Conservation (phyloP, 2,797 vertebrate species). For the Melanogrammus aeglefinus region DNA sequence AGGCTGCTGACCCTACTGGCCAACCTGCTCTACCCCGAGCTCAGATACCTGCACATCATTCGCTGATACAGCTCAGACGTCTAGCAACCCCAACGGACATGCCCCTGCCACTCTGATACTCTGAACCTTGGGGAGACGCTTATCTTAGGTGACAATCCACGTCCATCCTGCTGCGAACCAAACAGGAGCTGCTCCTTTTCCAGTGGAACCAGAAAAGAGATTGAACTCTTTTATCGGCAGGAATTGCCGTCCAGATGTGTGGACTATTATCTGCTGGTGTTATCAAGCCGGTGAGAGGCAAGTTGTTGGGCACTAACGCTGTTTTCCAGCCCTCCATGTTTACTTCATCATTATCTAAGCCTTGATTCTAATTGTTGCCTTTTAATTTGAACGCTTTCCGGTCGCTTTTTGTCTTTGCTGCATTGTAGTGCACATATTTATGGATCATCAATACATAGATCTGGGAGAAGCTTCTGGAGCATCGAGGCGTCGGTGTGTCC, state of each 20-base stretch:
- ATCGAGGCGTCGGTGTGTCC: background rate
- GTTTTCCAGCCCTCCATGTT: constrained; percentile 28
- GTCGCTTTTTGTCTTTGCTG: constrained; percentile 28
- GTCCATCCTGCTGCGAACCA: constrained; percentile 7
- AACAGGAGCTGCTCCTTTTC: constrained; percentile 34
- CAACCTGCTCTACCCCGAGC: constrained; percentile 88
- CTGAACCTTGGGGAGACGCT: constrained; percentile 7
- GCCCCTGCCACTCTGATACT: background rate
- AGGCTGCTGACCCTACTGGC: constrained; percentile 85
- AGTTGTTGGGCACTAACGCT: background rate
- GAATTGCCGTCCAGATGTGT: background rate
- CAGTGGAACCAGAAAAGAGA: constrained; percentile 10
- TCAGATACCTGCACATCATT: constrained; percentile 90
- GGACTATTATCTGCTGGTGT: background rate
- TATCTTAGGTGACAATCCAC: constrained; percentile 16
- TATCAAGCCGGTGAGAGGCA: background rate
- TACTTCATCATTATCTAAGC: constrained; percentile 31
- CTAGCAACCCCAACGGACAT: background rate
- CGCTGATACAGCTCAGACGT: constrained; percentile 76
- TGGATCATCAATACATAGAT: constrained; percentile 33
- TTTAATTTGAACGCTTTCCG: constrained; percentile 26
- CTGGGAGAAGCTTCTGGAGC: background rate
- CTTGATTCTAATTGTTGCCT: constrained; percentile 45
- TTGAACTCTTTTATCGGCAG: background rate
- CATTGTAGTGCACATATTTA: constrained; percentile 51